Conservation (phyloP, 2,888 invertebrate genomes). For the Lutraria lutraria region DNA sequence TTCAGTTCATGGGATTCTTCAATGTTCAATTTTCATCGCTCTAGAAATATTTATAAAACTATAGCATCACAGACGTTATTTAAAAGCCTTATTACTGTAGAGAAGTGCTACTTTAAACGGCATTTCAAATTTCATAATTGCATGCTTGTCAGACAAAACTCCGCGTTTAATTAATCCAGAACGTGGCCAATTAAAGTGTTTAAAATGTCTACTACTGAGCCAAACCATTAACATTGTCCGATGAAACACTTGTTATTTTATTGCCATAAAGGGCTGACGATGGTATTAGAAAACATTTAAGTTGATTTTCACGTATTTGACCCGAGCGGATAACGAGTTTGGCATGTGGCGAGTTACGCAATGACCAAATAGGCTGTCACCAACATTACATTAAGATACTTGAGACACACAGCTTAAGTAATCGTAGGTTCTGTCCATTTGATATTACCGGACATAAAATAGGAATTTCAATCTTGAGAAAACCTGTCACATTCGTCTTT, state of each 20-base stretch:
- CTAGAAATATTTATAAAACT: neutral
- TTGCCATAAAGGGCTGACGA: conserved; percentile 36
- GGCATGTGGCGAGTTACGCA: conserved; percentile 42
- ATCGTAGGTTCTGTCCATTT: neutral
- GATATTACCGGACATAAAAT: neutral
- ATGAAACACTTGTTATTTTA: conserved; percentile 58
- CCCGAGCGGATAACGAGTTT: conserved; percentile 42
- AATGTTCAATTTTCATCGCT: conserved; percentile 9
- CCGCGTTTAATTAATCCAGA: conserved; percentile 69
- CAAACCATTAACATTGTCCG: conserved; percentile 55
- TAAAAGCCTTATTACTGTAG: conserved; percentile 69
- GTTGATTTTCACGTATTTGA: conserved; percentile 44
- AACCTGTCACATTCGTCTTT: neutral
- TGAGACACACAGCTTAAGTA: neutral
- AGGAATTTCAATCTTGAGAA: neutral
- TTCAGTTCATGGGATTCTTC: neutral
- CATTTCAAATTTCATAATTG: conserved; percentile 67
- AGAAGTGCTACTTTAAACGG: conserved; percentile 57
- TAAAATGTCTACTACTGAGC: conserved; percentile 58
- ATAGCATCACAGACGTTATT: conserved; percentile 53
- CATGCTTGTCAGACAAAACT: conserved; percentile 63
- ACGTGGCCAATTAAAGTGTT: conserved; percentile 65
- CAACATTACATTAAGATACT: neutral
- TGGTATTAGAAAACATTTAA: conserved; percentile 55
- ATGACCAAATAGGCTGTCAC: conserved; percentile 33